Evolutionary conservation across 2,797 vertebrate species (phyloP).

Genomic region (Sebastiscus tertius): DNA sequence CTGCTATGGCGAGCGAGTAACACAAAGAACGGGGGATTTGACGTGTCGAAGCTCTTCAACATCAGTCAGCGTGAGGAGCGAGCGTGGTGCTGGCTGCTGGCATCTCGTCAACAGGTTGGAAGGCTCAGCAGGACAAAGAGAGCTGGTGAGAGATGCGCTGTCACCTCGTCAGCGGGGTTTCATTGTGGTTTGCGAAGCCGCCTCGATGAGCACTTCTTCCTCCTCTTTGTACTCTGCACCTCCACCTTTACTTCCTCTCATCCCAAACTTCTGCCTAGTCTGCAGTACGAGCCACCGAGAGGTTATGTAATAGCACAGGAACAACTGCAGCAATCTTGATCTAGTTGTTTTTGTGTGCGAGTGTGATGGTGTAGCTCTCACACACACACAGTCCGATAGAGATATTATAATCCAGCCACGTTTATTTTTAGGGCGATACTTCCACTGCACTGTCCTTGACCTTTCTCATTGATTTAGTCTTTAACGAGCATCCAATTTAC

Average conservation of each 20-base stretch:
- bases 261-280: neutral
- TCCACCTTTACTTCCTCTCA: conserved; percentile 16
- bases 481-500: conserved; percentile 38
- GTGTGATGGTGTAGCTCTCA: neutral
- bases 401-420: neutral
- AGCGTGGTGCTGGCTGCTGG: neutral
- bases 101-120: conserved; percentile 28
- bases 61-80: conserved; percentile 12
- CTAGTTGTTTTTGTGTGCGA: neutral
- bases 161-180: conserved; percentile 38
- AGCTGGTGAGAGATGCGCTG: conserved; percentile 9
- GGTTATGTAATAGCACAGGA: neutral
- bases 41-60: conserved; percentile 5
- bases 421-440: neutral
- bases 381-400: neutral
- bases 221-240: neutral
- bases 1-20: neutral
- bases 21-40: conserved; percentile 10
- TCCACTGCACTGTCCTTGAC: conserved; percentile 11
- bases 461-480: conserved; percentile 9
- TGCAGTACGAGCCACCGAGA: neutral
- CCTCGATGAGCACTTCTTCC: neutral
- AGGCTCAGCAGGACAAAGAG: neutral
- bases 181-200: neutral
- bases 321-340: neutral